Evolutionary conservation across 2,113 vertebrate genomes (phyloP).

Genomic region (Baryphthengus martii): DNA sequence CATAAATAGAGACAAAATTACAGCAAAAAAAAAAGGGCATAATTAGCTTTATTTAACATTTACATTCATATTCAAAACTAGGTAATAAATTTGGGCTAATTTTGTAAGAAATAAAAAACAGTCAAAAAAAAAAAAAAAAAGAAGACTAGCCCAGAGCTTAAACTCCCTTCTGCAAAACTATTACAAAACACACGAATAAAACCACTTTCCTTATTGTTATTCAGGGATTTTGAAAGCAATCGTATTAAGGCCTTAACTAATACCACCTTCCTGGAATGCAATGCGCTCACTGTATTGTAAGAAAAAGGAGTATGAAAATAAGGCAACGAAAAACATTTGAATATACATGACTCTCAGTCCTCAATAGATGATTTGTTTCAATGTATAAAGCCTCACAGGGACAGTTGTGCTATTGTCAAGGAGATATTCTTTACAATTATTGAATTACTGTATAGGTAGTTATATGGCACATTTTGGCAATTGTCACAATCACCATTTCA

Average conservation of each 20-base stretch:
- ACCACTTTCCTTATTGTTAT: not conserved
- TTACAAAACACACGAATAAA: not conserved
- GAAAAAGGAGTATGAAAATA: conserved; percentile 20
- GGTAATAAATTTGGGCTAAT: not conserved
- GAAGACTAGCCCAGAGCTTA: not conserved
- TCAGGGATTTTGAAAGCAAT: conserved; percentile 81
- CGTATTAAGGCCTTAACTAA: conserved; percentile 71
- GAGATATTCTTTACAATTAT: not conserved
- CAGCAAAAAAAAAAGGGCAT: not conserved
- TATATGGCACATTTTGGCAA: not conserved
- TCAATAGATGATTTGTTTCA: not conserved
- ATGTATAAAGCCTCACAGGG: not conserved
- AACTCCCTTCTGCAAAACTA: not conserved
- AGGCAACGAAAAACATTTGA: not conserved
- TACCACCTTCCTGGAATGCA: conserved; percentile 74
- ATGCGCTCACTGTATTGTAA: conserved; percentile 78
- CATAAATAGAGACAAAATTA: not conserved
- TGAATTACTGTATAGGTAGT: not conserved
- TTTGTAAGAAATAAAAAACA: not conserved
- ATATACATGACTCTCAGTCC: not conserved
- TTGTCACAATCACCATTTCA: not conserved
- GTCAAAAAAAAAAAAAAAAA: not conserved
- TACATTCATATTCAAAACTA: not conserved
- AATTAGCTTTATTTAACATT: not conserved
- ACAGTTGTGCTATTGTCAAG: not conserved